Evolutionary conservation across 2,797 vertebrate species (phyloP).

Genomic region (Nannoperca obscura): DNA sequence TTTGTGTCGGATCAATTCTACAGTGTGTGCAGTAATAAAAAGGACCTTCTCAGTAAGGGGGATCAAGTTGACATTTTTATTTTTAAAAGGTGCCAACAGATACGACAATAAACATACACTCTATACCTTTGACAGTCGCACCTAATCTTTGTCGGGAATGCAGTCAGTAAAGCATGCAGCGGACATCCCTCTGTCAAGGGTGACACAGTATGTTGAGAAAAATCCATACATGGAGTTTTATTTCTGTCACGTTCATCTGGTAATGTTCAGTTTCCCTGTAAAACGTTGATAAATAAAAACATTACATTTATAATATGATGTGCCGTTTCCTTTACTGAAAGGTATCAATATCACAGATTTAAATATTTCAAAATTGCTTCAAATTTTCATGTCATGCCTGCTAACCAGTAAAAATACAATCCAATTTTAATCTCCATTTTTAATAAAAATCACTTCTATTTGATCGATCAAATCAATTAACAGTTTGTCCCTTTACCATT

Average conservation of each 20-base stretch:
- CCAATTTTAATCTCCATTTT: not conserved
- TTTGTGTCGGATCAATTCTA: conserved; percentile 26
- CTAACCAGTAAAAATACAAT: not conserved
- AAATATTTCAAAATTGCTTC: not conserved
- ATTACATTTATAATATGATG: not conserved
- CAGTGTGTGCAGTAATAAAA: conserved; percentile 2
- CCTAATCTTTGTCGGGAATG: conserved; percentile 30
- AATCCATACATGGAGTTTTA: conserved; percentile 22
- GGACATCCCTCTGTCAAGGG: conserved; percentile 26
- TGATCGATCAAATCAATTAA: not conserved
- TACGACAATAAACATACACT: conserved; percentile 5
- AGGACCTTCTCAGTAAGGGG: not conserved
- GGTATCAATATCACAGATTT: not conserved
- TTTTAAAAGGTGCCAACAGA: conserved; percentile 21
- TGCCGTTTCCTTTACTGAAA: not conserved
- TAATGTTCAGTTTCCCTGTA: not conserved
- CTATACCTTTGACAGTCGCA: conserved; percentile 29
- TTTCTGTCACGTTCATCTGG: not conserved
- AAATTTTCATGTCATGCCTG: conserved; percentile 2
- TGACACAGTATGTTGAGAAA: conserved; percentile 31
- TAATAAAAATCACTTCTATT: not conserved
- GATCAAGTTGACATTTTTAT: conserved; percentile 4
- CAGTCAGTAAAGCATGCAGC: conserved; percentile 6
- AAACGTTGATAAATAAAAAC: not conserved
- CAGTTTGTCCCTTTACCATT: not conserved